Evolutionary conservation across 2,113 vertebrate species (phyloP).

Genomic region (Thunnus thynnus): DNA sequence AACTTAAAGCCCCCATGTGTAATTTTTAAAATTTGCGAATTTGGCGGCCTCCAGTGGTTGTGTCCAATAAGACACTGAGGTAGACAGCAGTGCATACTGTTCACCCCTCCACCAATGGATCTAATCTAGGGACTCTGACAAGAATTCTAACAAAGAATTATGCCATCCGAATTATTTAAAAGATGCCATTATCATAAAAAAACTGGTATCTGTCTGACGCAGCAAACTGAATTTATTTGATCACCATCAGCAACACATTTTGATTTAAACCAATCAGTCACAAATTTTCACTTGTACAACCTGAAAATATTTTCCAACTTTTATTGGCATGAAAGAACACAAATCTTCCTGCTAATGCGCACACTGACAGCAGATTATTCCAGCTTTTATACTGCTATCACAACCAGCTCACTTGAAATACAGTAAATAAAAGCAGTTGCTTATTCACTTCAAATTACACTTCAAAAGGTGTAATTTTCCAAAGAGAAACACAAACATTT

Average conservation of each 20-base stretch:
- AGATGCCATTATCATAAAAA: neutral
- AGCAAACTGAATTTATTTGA: conserved; percentile 21
- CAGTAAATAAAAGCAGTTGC: conserved; percentile 39
- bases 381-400: conserved; percentile 42
- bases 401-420: conserved; percentile 43
- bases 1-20: neutral
- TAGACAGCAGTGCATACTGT: neutral
- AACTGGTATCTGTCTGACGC: neutral
- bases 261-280: conserved; percentile 70
- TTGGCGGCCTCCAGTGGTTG: neutral
- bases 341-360: conserved; percentile 59
- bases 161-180: neutral
- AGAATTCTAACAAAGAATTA: neutral
- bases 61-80: neutral
- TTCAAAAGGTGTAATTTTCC: conserved; percentile 40
- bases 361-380: conserved; percentile 69
- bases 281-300: conserved; percentile 60
- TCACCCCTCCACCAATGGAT: neutral
- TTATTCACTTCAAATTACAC: conserved; percentile 32
- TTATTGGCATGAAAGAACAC: conserved; percentile 61
- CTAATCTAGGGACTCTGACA: no score
- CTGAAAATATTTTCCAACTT: conserved; percentile 55
- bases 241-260: conserved; percentile 26
- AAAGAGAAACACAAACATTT: conserved; percentile 42
- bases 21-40: neutral